Conservation (phyloP, 2,888 invertebrate species). For the Chydorus sphaericus region DNA sequence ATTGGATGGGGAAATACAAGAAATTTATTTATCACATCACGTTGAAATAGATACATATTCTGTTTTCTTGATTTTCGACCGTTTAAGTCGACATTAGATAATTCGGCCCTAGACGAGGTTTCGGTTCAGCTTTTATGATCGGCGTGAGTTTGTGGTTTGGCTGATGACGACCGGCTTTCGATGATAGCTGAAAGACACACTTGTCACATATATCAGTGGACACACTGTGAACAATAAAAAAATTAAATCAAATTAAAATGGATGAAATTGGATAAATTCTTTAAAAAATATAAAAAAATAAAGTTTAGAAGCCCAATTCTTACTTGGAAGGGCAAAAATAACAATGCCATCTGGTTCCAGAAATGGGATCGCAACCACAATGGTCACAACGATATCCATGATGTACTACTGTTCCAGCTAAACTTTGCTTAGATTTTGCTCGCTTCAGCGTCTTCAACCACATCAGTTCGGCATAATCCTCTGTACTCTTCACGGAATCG, state of each 20-base stretch:
- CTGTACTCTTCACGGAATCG: slow-evolving; percentile 23
- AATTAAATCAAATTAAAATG: too few species aligned
- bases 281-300: too few species aligned
- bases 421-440: slow-evolving; percentile 20
- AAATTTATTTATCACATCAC: too few species aligned
- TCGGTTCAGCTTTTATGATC: slow-evolving; percentile 2
- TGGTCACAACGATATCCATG: slow-evolving; percentile 40
- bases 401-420: slow-evolving; percentile 12
- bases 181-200: slow-evolving; percentile 28
- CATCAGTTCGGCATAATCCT: slow-evolving; percentile 27
- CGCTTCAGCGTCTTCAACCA: slow-evolving; percentile 25
- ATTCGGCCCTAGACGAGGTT: neutral
- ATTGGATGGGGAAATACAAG: too few species aligned
- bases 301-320: too few species aligned
- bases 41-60: too few species aligned
- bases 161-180: slow-evolving; percentile 3
- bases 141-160: slow-evolving; percentile 10
- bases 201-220: slow-evolving; percentile 47
- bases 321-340: slow-evolving; percentile 41
- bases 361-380: too few species aligned
- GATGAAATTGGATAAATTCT: slow-evolving; percentile 46
- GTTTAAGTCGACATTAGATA: neutral
- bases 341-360: slow-evolving; percentile 58
- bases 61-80: neutral
- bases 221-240: too few species aligned